These are phyloP conservation scores for Coturnix japonica DNA, from an alignment of 2,113 vertebrate genomes.

Conservation along the genomic window DNA sequence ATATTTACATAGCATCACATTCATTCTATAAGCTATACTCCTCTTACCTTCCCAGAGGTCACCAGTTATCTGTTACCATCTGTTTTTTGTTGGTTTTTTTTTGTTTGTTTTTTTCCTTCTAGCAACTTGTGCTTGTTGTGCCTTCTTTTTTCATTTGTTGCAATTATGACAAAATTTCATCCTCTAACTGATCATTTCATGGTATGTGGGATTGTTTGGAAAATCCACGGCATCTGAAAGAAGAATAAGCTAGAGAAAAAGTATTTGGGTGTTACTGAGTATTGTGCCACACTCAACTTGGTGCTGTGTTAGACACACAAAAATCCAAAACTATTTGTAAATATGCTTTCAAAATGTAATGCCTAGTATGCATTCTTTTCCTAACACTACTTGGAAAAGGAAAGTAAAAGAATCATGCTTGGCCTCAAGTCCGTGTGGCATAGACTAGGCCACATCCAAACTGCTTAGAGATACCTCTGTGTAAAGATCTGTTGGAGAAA, in stretches of 20 bases:
- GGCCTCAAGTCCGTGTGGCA: background rate
- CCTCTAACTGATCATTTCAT: background rate
- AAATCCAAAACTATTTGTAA: no score
- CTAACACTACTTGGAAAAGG: background rate
- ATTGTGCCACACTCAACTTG: no score
- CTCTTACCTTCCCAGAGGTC: background rate
- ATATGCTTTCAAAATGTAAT: no score
- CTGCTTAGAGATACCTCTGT: background rate
- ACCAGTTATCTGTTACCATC: background rate
- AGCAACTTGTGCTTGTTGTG: background rate
- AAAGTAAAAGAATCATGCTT: background rate
- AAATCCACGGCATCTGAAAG: no score
- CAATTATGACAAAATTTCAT: background rate
- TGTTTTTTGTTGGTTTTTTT: background rate
- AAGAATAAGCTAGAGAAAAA: no score
- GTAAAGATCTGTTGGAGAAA: background rate
- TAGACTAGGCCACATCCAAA: background rate
- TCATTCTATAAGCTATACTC: background rate
- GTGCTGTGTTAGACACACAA: no score
- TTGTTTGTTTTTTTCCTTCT: background rate
- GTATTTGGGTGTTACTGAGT: no score
- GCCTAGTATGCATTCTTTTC: background rate
- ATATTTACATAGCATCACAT: background rate
- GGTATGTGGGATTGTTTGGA: background rate
- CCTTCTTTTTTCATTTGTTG: background rate